phyloP scores from a whole-genome alignment of 1,140 invertebrate genomes.

The Drosophila littoralis region DNA sequence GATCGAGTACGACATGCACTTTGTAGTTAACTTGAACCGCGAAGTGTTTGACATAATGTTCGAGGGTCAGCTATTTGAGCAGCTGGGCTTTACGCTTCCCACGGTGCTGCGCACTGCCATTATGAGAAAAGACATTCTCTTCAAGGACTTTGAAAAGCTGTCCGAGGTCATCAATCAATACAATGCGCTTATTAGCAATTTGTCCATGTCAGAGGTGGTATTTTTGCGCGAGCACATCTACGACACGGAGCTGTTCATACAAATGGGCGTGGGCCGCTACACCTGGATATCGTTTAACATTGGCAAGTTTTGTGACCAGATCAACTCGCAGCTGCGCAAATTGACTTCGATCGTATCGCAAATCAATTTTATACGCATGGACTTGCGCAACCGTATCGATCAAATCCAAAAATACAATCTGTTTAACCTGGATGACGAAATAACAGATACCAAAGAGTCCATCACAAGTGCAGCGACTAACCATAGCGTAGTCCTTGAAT shows the following conservation, averaged over 20 bases:
- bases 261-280: slow-evolving; percentile 91
- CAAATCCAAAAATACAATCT: slow-evolving; percentile 87
- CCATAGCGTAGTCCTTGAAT: neutral
- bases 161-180: slow-evolving; percentile 87
- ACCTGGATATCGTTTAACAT: slow-evolving; percentile 94
- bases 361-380: slow-evolving; percentile 90
- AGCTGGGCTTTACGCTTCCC: slow-evolving; percentile 88
- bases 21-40: slow-evolving; percentile 87
- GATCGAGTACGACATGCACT: slow-evolving; percentile 88
- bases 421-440: slow-evolving; percentile 84
- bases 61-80: slow-evolving; percentile 91
- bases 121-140: slow-evolving; percentile 86
- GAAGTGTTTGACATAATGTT: slow-evolving; percentile 90
- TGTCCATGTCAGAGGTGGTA: slow-evolving; percentile 88
- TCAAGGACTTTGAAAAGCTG: slow-evolving; percentile 87
- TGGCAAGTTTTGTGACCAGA: slow-evolving; percentile 88
- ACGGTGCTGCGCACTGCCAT: slow-evolving; percentile 75
- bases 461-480: neutral
- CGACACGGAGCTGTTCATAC: slow-evolving; percentile 90
- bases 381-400: slow-evolving; percentile 88
- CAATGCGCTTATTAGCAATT: slow-evolving; percentile 86
- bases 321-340: slow-evolving; percentile 85
- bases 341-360: slow-evolving; percentile 89
- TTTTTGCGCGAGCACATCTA: slow-evolving; percentile 89
- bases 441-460: neutral